Conservation (phyloP, 92 coral and sea anemone species). For the Epizoanthus illoricatus region DNA sequence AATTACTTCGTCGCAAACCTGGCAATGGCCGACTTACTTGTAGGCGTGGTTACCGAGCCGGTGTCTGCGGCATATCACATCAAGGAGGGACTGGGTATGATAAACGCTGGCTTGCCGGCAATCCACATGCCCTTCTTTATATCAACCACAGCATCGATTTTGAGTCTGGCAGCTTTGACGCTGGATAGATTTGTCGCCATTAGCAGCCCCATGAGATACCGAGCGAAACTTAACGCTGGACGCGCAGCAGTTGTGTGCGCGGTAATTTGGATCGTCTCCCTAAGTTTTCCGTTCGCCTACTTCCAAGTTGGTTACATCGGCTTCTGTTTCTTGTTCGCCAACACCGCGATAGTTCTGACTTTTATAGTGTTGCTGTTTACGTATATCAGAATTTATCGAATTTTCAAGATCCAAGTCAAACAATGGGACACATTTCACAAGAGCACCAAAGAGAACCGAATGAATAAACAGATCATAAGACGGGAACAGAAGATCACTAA, state of each 20-base stretch:
- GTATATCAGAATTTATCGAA: slow-evolving; percentile 74
- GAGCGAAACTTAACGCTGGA: slow-evolving; percentile 58
- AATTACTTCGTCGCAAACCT: slow-evolving; percentile 75
- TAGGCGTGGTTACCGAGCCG: slow-evolving; percentile 95
- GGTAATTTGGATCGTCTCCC: slow-evolving; percentile 73
- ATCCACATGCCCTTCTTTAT: slow-evolving; percentile 96
- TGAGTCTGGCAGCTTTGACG: slow-evolving; percentile 85
- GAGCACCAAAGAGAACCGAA: slow-evolving; percentile 64
- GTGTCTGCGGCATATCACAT: slow-evolving; percentile 74
- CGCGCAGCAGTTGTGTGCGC: slow-evolving; percentile 69
- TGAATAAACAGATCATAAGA: slow-evolving; percentile 61
- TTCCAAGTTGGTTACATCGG: slow-evolving; percentile 78
- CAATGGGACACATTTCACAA: slow-evolving; percentile 79
- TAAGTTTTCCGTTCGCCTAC: slow-evolving; percentile 83
- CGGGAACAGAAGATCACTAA: slow-evolving; percentile 89
- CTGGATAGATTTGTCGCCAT: slow-evolving; percentile 90
- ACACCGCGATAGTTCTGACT: slow-evolving; percentile 79
- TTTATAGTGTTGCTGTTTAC: slow-evolving; percentile 75
- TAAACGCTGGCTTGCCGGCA: slow-evolving; percentile 59
- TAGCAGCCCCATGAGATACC: slow-evolving; percentile 72
- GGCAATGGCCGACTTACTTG: slow-evolving; percentile 77
- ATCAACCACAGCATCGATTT: slow-evolving; percentile 89
- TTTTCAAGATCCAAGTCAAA: slow-evolving; percentile 72
- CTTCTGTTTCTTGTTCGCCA: slow-evolving; percentile 86
- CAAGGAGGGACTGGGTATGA: slow-evolving; percentile 73